A percentile compares a stretch with the other conserved stretches of the same genome.
These are phyloP conservation scores for Smutsia temminckii DNA, from an alignment of 2,797 vertebrate species.

Conservation along the genomic window DNA sequence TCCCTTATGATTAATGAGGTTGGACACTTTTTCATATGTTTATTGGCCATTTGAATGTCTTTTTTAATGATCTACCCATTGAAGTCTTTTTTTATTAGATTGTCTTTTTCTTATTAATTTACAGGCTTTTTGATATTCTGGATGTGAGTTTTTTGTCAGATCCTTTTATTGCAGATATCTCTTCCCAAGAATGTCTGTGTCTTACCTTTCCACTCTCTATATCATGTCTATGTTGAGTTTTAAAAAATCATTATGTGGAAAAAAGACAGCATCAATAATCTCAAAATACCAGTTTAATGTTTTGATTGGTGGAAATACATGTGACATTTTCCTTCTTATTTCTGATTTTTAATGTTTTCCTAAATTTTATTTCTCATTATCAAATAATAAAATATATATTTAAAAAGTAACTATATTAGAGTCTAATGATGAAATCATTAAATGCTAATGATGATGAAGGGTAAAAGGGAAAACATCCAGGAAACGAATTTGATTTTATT, in stretches of 20 bases:
- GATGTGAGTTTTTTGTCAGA: neutral
- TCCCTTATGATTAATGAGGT: neutral
- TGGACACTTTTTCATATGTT: neutral
- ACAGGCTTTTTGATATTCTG: neutral
- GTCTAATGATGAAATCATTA: neutral
- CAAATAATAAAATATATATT: neutral
- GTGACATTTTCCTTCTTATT: neutral
- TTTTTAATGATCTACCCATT: neutral
- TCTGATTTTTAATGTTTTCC: neutral
- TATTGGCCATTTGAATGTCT: neutral
- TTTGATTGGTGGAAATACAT: neutral
- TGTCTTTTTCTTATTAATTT: neutral
- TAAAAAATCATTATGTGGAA: neutral
- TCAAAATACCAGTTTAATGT: neutral
- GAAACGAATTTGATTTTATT: constrained; percentile 3
- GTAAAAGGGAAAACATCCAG: neutral
- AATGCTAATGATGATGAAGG: neutral
- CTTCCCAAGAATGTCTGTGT: neutral
- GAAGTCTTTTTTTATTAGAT: neutral
- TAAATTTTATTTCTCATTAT: neutral
- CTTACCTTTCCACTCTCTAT: neutral
- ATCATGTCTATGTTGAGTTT: neutral
- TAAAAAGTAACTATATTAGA: neutral
- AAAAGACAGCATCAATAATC: neutral
- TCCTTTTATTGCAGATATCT: neutral